Evolutionary conservation across 2,113 vertebrate species (phyloP).

Genomic region (Maccullochella peelii): DNA sequence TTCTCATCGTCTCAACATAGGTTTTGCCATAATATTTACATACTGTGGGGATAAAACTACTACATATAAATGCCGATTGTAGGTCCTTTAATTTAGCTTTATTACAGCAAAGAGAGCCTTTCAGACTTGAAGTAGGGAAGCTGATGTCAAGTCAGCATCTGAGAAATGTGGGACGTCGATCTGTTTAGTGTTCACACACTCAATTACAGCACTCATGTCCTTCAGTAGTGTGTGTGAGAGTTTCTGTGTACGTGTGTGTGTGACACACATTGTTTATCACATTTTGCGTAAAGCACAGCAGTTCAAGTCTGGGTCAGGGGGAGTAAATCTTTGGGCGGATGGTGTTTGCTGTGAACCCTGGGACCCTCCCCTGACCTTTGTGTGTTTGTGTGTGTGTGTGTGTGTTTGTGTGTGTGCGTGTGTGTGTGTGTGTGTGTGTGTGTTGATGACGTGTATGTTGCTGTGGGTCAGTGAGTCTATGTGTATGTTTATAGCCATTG

Average conservation of each 20-base stretch:
- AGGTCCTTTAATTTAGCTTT: background rate
- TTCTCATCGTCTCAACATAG: background rate
- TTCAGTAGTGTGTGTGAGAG: background rate
- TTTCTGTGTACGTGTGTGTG: constrained; percentile 2
- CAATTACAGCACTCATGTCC: constrained; percentile 23
- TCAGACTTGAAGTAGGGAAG: background rate
- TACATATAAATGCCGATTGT: background rate
- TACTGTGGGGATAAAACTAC: background rate
- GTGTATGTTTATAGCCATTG: constrained; percentile 47
- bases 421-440: constrained; percentile 6
- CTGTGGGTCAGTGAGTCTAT: constrained; percentile 43
- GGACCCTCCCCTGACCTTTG: constrained; percentile 63
- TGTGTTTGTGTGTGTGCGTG: constrained; percentile 34
- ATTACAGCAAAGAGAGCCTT: background rate
- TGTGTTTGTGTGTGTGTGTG: constrained; percentile 42
- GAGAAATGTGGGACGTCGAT: background rate
- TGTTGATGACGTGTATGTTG: constrained; percentile 16
- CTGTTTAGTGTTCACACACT: constrained; percentile 28
- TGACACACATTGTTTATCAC: constrained; percentile 46
- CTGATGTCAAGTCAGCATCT: constrained; percentile 4
- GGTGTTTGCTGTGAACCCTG: constrained; percentile 61
- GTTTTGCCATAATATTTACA: background rate
- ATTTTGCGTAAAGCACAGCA: constrained; percentile 44
- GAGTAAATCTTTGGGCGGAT: constrained; percentile 65
- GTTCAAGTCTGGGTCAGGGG: constrained; percentile 70